phyloP scores from a whole-genome alignment of 1,140 invertebrate genomes.

The Aphis gossypii region DNA sequence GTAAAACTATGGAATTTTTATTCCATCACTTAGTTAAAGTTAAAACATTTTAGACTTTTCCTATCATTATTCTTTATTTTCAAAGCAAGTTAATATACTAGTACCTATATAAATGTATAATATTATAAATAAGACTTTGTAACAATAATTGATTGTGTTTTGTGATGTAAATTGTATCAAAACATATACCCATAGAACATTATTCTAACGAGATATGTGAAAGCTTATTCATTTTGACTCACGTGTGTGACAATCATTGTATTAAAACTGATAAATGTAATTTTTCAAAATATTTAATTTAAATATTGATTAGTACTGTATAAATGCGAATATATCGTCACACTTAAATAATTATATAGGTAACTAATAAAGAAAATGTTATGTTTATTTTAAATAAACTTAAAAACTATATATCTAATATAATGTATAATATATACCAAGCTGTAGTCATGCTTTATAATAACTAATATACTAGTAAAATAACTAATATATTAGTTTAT shows the following conservation, averaged over 20 bases:
- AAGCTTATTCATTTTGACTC: not conserved
- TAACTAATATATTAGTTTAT: too few species aligned
- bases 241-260: not conserved
- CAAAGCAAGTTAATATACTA: not conserved
- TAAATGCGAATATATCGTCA: not conserved
- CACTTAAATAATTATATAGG: not conserved
- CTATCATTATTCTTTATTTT: not conserved
- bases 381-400: not conserved
- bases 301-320: not conserved
- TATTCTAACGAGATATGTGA: not conserved
- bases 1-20: not conserved
- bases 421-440: not conserved
- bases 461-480: too few species aligned
- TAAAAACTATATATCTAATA: not conserved
- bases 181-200: not conserved
- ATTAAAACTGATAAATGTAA: not conserved
- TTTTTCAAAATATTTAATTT: not conserved
- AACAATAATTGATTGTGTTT: not conserved
- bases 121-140: not conserved
- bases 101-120: not conserved
- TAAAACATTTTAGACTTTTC: slow-evolving; percentile 6
- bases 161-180: not conserved
- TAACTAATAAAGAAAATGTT: not conserved
- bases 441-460: not conserved
- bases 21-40: slow-evolving; percentile 3